These are phyloP conservation scores for Ormyrus rosae DNA, from an alignment of 2,888 invertebrate genomes.

Conservation along the genomic window DNA sequence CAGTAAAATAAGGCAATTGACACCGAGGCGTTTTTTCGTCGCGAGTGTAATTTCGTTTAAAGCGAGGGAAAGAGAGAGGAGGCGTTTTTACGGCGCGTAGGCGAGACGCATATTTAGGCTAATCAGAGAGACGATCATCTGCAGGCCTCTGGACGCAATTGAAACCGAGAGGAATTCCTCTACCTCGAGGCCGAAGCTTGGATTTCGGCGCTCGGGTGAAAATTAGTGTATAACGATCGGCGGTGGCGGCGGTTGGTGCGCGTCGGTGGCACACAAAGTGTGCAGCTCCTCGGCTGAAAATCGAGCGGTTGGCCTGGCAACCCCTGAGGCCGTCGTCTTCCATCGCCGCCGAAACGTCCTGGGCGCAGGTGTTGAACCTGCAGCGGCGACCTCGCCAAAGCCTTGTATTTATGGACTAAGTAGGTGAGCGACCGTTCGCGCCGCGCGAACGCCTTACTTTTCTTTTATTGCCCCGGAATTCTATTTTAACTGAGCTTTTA, in stretches of 20 bases:
- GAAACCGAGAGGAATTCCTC: conserved; percentile 48
- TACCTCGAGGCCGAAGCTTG: not conserved
- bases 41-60: no score
- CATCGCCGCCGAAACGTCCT: not conserved
- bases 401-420: no score
- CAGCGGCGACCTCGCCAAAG: no score
- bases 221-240: no score
- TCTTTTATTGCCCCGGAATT: not conserved
- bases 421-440: no score
- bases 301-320: conserved; percentile 52
- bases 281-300: conserved; percentile 9
- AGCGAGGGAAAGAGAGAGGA: not conserved
- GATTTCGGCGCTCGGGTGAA: no score
- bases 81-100: conserved; percentile 6
- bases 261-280: no score
- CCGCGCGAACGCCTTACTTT: no score
- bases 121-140: conserved; percentile 32
- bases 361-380: not conserved
- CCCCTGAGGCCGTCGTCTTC: conserved; percentile 20
- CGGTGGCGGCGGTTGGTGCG: no score
- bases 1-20: no score
- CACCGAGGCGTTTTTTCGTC: no score
- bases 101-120: conserved; percentile 31
- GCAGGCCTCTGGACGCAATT: conserved; percentile 24
- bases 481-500: conserved; percentile 29